Base-by-base conservation (phyloP, 1,140 invertebrate species). In the Neodiprion virginianus region DNA sequence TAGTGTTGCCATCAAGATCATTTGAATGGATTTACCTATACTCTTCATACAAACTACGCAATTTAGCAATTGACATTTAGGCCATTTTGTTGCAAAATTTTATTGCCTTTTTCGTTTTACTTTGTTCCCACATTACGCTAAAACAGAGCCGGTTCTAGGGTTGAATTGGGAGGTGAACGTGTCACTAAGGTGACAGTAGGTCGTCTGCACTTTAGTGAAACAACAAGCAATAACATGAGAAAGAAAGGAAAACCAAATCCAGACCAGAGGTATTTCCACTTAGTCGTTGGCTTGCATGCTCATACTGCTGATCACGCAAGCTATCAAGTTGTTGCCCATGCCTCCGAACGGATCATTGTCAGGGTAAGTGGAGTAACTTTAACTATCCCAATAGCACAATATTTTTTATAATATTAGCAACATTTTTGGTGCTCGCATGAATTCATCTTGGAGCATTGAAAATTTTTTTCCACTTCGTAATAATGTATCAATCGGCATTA, bases 181-280 rank as follows among this genome's bases (percentile, higher is more conserved):
- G 94, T 96, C 14, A 94, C 94, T 0, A 96, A 96, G 85, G 92
- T 99, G 40, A 99, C 98, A 0, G 97, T 99, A 2, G 98, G 97
- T 0, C 90, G 98, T 50, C 90, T 99, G 10, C 98, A 99, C 89
- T 99, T 99, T 88, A 98, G 96, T 71, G 98, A 99, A 87, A 99
- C 98, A 0, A 99, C 98, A 0, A 96, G 96, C 75, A 99, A 99
- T 85, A 99, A 99, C 81, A 99, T 99, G 97, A 89, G 98, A 53
- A 99, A 99, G 89, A 99, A 99, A 82, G 97, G 97, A 0, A 96
- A 98, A 81, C 98, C 98, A 0, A 99, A 99, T 90, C 98, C 98
- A 0, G 98, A 99, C 88, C 98, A 99, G 87, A 91, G 97, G 74
- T 99, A 98, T 88, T 99, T 95, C 84, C 93, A 94, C 84, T 89